A percentile compares a stretch with the other conserved stretches of the same genome.
Conservation (phyloP, 2,888 invertebrate genomes). For the Agriopis marginaria region DNA sequence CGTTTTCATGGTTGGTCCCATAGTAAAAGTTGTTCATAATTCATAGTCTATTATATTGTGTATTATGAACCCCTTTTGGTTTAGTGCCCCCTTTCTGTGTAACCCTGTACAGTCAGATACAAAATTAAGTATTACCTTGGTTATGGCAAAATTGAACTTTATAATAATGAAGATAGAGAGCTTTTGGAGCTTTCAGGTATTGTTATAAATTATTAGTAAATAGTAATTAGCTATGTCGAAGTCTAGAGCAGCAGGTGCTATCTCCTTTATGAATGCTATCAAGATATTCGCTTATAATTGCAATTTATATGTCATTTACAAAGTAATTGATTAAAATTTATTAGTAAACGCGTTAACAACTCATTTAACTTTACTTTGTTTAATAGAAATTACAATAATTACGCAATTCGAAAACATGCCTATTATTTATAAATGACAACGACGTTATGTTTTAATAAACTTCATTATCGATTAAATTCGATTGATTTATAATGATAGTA, state of each 20-base stretch:
- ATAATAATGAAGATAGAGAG: neutral
- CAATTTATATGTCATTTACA: constrained; percentile 29
- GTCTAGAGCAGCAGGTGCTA: constrained; percentile 45
- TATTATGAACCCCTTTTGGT: too few relatives aligned
- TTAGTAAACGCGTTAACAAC: constrained; percentile 36
- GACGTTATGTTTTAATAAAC: neutral
- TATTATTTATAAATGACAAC: neutral
- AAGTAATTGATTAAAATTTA: constrained; percentile 45
- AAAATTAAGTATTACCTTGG: neutral
- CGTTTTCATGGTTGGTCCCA: too few relatives aligned
- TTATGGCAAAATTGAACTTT: neutral
- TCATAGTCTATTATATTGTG: too few relatives aligned
- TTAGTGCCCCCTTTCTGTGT: neutral
- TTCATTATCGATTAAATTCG: neutral
- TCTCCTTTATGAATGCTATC: constrained; percentile 36
- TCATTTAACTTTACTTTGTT: constrained; percentile 33
- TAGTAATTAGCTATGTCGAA: constrained; percentile 31
- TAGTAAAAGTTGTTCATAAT: too few relatives aligned
- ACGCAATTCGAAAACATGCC: neutral
- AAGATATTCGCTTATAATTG: constrained; percentile 37
- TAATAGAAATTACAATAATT: constrained; percentile 14
- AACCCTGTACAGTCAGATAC: neutral
- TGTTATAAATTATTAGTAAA: constrained; percentile 12
- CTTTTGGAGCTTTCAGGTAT: neutral
- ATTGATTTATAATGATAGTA: too few relatives aligned